phyloP scores from a whole-genome alignment of 2,888 invertebrate species.

The Isoperla grammatica region DNA sequence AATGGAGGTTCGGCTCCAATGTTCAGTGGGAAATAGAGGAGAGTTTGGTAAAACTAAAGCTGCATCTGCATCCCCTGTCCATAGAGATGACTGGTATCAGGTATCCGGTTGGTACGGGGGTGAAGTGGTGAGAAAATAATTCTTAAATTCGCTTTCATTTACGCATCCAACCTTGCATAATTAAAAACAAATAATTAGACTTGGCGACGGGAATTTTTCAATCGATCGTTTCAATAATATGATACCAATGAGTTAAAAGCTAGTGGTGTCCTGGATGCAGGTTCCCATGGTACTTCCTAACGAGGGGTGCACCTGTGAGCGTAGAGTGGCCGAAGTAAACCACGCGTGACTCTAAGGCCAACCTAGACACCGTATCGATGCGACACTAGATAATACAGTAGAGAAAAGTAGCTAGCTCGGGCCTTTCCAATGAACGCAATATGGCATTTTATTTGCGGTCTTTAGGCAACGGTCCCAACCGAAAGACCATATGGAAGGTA shows the following conservation, averaged over 20 bases:
- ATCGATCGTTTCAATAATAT: too few relatives aligned
- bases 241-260: too few relatives aligned
- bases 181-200: neutral
- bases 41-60: too few relatives aligned
- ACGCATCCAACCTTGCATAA: conserved; percentile 4
- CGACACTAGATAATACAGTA: neutral
- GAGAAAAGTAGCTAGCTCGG: neutral
- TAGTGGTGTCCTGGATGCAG: too few relatives aligned
- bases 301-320: too few relatives aligned
- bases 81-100: neutral
- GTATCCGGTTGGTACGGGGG: neutral
- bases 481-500: conserved; percentile 25
- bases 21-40: too few relatives aligned
- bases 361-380: neutral
- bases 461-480: conserved; percentile 13
- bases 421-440: neutral
- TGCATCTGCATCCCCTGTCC: too few relatives aligned
- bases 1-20: too few relatives aligned
- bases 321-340: too few relatives aligned
- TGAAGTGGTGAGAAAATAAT: neutral
- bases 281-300: too few relatives aligned
- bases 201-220: too few relatives aligned
- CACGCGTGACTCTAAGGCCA: too few relatives aligned
- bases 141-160: conserved; percentile 4
- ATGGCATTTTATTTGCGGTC: conserved; percentile 1